A percentile compares a stretch with the other conserved stretches of the same genome.
Evolutionary conservation across 2,797 vertebrate genomes (phyloP).

Genomic region (Molossus alvarezi): DNA sequence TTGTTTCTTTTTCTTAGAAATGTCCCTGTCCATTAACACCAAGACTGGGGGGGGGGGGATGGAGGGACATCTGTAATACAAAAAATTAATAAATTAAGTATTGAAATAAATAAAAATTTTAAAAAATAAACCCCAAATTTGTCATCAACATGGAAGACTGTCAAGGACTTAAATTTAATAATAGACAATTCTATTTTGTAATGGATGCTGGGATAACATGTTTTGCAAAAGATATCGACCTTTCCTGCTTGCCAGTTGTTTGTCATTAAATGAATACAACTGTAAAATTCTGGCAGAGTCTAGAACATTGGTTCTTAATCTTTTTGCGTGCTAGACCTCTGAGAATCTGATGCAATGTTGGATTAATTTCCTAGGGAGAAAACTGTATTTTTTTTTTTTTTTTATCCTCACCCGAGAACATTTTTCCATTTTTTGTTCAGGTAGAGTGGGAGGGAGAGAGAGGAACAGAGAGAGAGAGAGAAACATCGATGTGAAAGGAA

Average conservation of each 20-base stretch:
- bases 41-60: too few species aligned
- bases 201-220: not conserved
- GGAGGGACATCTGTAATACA: too few species aligned
- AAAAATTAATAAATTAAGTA: too few species aligned
- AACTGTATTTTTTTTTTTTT: too few species aligned
- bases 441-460: too few species aligned
- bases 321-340: not conserved
- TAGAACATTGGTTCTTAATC: not conserved
- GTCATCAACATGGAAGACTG: constrained; percentile 50
- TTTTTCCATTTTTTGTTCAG: too few species aligned
- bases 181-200: constrained; percentile 14
- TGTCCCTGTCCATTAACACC: not conserved
- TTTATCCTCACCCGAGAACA: too few species aligned
- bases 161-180: constrained; percentile 48
- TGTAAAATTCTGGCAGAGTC: not conserved
- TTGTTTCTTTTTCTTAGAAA: constrained; percentile 23
- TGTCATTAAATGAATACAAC: not conserved
- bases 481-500: too few species aligned
- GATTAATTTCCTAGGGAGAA: not conserved
- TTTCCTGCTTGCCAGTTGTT: constrained; percentile 47
- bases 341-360: not conserved
- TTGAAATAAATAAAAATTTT: too few species aligned
- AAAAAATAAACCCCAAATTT: constrained; percentile 15
- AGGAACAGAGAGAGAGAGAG: too few species aligned
- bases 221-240: not conserved